Percentiles rank a stretch among this genome's conserved stretches.
Evolutionary conservation across 2,113 vertebrate species (phyloP).

Genomic region (Psephotus haematonotus): DNA sequence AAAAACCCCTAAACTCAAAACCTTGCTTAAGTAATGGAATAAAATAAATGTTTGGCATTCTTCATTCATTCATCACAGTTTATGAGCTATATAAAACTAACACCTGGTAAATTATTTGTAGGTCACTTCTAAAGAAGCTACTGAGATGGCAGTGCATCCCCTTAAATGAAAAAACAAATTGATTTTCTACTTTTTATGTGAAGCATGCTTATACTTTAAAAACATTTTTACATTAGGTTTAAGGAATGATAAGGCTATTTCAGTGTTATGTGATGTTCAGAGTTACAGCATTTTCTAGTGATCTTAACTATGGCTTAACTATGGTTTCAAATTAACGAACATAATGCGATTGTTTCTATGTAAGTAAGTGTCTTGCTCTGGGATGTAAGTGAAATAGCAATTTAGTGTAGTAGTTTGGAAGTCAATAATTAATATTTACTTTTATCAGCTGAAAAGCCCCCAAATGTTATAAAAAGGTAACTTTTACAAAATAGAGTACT

Average conservation of each 20-base stretch:
- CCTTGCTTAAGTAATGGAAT: background rate
- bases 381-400: constrained; percentile 20
- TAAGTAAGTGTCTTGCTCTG: constrained; percentile 29
- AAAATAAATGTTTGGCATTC: background rate
- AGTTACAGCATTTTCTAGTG: background rate
- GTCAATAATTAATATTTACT: background rate
- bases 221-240: constrained; percentile 32
- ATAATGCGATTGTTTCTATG: constrained; percentile 58
- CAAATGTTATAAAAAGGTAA: background rate
- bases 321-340: constrained; percentile 62
- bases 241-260: constrained; percentile 29
- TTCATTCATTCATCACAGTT: background rate
- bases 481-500: background rate
- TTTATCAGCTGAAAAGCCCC: background rate
- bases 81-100: background rate
- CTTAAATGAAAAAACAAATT: constrained; percentile 17
- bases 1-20: background rate
- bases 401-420: background rate
- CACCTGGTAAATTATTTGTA: constrained; percentile 4
- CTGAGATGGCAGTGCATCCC: background rate
- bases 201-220: background rate
- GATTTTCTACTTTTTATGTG: background rate
- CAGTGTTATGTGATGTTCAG: background rate
- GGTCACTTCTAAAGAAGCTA: constrained; percentile 1
- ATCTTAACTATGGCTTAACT: constrained; percentile 11